Percentiles rank a stretch among this genome's conserved stretches.
Evolutionary conservation across 2,888 invertebrate genomes (phyloP).

Genomic region (Vanessa cardui): DNA sequence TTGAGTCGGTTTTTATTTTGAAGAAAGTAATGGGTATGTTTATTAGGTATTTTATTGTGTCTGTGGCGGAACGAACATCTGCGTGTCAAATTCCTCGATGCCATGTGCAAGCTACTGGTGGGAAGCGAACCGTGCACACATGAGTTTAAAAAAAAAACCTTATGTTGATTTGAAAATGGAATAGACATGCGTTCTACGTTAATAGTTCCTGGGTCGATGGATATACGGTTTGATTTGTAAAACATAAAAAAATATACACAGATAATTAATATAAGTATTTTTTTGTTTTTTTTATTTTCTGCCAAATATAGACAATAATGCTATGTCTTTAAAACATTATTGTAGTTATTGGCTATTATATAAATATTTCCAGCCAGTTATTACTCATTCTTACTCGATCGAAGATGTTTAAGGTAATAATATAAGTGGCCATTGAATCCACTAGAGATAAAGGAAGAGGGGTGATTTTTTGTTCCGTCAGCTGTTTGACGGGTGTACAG

Average conservation of each 20-base stretch:
- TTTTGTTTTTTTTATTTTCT: too few relatives aligned
- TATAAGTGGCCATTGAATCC: constrained; percentile 14
- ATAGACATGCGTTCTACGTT: constrained; percentile 13
- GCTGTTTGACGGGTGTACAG: constrained; percentile 55
- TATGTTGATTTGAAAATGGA: constrained; percentile 51
- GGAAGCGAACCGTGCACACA: constrained; percentile 75
- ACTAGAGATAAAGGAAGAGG: constrained; percentile 39
- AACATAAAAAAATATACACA: background rate
- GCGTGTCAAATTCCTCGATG: constrained; percentile 80
- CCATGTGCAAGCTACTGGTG: constrained; percentile 78
- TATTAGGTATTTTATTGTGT: constrained; percentile 75
- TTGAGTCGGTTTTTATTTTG: constrained; percentile 7
- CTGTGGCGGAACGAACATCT: constrained; percentile 75
- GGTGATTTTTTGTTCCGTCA: constrained; percentile 69
- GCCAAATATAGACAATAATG: too few relatives aligned
- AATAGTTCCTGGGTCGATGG: constrained; percentile 14
- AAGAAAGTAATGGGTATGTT: constrained; percentile 54
- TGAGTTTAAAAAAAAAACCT: constrained; percentile 53
- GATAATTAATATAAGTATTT: too few relatives aligned
- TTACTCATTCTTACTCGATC: background rate
- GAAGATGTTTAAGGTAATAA: background rate
- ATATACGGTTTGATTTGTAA: background rate
- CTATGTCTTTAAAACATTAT: too few relatives aligned
- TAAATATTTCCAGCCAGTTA: too few relatives aligned
- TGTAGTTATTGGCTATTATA: too few relatives aligned